Evolutionary conservation across 2,888 invertebrate genomes (phyloP), one percentile per base, ranked within the genome.

Genomic region (Nezara viridula): DNA sequence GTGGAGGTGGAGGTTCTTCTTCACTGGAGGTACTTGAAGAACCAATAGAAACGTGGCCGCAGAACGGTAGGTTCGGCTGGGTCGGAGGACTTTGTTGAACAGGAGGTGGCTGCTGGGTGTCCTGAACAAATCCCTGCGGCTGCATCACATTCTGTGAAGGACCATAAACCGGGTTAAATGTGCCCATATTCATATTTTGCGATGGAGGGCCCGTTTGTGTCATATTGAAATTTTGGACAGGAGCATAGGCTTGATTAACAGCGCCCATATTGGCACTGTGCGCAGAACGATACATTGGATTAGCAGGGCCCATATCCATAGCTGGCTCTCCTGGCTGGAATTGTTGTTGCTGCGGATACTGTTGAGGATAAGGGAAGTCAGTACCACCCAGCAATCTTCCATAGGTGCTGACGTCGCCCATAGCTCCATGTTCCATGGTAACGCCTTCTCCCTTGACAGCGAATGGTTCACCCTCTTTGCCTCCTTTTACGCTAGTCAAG

Each of bases 401-500:
- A 19, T 40, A 40, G 44, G 21, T 40, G 66, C 47, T 40, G 66
- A 44, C 40, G 24, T 77, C 77, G 10, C 40, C 44, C 44, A 37
- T 77, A 40, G 9, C 40, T 9, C 77, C 77, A 9, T 37, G 77
- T 9, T 77, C 77, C 4, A 40, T 60, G 14, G 60, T 47, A 7
- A 44, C 49, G 10, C 60, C 87, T 37, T 87, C 66, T 24, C 66
- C 66, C 44, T 87, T 87, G 21, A 87, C 52, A 47, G 60, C 52
- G 47, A 66, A 87, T 24, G 87, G 44, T 60, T 87, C 55, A 40
- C 27, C 47, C 37, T 19, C 87, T 16, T 87, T 44, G 16, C 60
- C 55, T 37, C 52, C 60, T 87, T 87, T 55, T 24, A 87, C 52
- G 6, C 92, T 92, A 1, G 92, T 92, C 0, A 92, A 91, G 40